These are phyloP conservation scores for Halotydeus destructor DNA, from an alignment of 1,140 invertebrate species.

Conservation along the genomic window DNA sequence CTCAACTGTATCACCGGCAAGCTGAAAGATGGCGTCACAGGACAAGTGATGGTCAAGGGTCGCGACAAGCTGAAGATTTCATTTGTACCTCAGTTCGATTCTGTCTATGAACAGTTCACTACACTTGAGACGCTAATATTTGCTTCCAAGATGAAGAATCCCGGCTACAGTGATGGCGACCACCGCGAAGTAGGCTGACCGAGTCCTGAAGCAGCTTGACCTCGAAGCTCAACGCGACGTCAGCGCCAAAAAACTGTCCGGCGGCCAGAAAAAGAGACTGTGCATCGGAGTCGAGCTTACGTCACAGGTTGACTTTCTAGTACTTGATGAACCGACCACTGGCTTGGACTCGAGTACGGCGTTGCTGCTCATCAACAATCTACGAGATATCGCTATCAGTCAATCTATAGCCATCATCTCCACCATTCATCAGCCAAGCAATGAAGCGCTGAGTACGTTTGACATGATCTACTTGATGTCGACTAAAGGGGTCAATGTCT, in stretches of 20 bases:
- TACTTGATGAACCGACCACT: constrained; percentile 89
- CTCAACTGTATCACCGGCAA: too few species aligned
- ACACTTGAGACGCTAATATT: constrained; percentile 73
- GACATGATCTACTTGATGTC: constrained; percentile 8
- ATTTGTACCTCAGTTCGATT: constrained; percentile 49
- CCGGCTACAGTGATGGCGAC: too few species aligned
- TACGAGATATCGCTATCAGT: too few species aligned
- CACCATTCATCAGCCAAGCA: constrained; percentile 33
- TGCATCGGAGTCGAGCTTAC: constrained; percentile 81
- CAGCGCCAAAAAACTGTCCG: too few species aligned
- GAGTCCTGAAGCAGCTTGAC: too few species aligned
- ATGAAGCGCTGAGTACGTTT: constrained; percentile 4
- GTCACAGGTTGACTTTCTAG: constrained; percentile 89
- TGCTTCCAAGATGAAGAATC: constrained; percentile 71
- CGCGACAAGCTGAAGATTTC: too few species aligned
- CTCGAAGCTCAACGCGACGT: too few species aligned
- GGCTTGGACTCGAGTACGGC: constrained; percentile 46
- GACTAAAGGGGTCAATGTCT: constrained; percentile 4
- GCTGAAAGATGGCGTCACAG: too few species aligned
- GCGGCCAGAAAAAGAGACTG: constrained; percentile 73
- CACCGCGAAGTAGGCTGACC: too few species aligned
- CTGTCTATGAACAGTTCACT: constrained; percentile 61
- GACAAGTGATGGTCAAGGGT: too few species aligned
- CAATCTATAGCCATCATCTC: too few species aligned
- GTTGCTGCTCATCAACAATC: too few species aligned